Evolutionary conservation across 2,797 vertebrate species (phyloP), one percentile per base, ranked within the genome.

Genomic region (Cygnus olor): DNA sequence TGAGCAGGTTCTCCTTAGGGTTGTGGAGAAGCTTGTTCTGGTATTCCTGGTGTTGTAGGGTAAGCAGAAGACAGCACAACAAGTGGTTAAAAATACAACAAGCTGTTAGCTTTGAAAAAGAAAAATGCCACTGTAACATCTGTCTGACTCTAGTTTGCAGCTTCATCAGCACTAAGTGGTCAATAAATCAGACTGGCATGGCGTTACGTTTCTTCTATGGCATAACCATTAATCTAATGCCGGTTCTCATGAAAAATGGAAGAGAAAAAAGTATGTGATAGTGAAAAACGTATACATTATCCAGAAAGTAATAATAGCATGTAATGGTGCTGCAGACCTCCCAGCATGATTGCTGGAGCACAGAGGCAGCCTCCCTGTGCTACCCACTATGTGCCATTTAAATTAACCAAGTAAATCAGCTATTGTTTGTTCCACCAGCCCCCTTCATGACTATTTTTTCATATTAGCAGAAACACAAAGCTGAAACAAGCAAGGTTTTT

Each of bases 131-230:
- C 98, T 96, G 98, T 98, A 99, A 98, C 98, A 98, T 98, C 98
- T 98, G 98, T 98, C 97, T 98, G 98, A 98, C 97, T 98, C 98
- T 98, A 98, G 98, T 99, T 98, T 98, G 99, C 99, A 98, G 99
- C 99, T 98, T 99, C 99, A 99, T 99, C 99, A 99, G 98, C 97
- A 97, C 98, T 99, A 99, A 99, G 99, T 99, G 99, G 98, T 98
- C 98, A 98, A 99, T 99, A 99, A 99, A 99, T 99, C 99, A 99
- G 98, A 96, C 96, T 96, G 97, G 98, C 98, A 86, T 93, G 97
- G 98, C 71, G 95, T 97, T 98, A 98, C 96, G 94, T 98, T 98
- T 98, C 98, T 98, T 98, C 98, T 89, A 93, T 91, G 97, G 98
- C 97, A 97, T 96, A 79, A 96, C 97, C 98, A 99, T 99, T 99